Evolutionary conservation across 2,113 vertebrate species (phyloP).

Genomic region (Peromyscus leucopus): DNA sequence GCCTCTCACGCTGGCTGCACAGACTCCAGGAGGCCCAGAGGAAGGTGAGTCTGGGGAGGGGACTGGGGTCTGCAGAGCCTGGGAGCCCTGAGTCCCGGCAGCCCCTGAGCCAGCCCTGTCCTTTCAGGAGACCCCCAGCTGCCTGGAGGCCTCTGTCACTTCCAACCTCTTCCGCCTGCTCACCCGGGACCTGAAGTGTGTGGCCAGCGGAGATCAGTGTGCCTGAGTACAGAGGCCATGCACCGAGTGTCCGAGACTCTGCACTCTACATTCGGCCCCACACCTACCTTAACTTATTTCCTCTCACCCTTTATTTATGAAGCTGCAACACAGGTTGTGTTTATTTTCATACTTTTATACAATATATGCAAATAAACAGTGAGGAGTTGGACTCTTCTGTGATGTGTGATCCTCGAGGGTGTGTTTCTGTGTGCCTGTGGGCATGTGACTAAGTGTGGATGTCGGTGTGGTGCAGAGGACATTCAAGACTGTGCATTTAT

Average conservation of each 20-base stretch:
- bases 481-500: background rate
- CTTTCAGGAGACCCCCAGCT: constrained; percentile 25
- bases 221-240: background rate
- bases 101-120: background rate
- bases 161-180: constrained; percentile 18
- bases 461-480: background rate
- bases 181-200: background rate
- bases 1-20: background rate
- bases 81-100: fast-evolving
- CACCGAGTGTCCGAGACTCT: fast-evolving
- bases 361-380: constrained; percentile 26
- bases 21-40: background rate
- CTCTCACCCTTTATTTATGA: background rate
- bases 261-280: background rate
- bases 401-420: background rate
- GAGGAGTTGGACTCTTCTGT: background rate
- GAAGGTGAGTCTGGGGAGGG: background rate
- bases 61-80: background rate
- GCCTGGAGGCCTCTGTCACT: constrained; percentile 35
- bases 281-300: background rate
- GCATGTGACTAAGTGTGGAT: background rate
- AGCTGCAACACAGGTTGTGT: background rate
- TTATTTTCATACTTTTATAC: constrained; percentile 65
- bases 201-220: background rate
- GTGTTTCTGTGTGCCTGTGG: background rate